Base-by-base conservation (phyloP, 2,797 vertebrate genomes). In the Myotis vivesi region DNA sequence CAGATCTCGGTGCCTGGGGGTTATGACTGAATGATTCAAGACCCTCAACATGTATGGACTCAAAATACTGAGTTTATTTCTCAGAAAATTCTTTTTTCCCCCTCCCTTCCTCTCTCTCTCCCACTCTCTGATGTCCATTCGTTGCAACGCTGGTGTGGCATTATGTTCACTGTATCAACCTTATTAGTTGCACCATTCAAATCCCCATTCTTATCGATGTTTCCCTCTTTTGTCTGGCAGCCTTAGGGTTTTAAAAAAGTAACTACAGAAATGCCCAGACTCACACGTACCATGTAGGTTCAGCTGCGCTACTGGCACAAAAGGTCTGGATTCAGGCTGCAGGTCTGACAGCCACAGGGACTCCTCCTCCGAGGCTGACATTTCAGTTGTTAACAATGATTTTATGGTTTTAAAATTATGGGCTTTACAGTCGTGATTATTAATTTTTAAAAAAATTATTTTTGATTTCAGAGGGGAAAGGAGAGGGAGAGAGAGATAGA, bases 331-430 rank as follows among this genome's bases (percentile, higher is more conserved):
- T 9, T 46, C 5, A 73, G 53, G 30, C 62, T 76, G 62, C 68
- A 19, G 36, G 76, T 22, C 20, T 33, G 49, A 88, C 69, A 92
- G 59, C 66, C 30, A 30, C 36, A 41, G 13, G 11, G 66, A 85
- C 79, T 59, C 53, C 51, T 30, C 41, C 30, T 66, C 33, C 46
- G 64, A 77, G 66, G 71, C 41, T 59, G 86, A 90, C 76, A 73
- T 86, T 69, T 82, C 66, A 87, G 64, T 79, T 69, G 79, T 66
- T 83, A 83, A 81, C 69, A 53, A 30, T 41, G 76, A 87, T 71
- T 75, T 89, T 80, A 75, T n/a, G 85, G 51, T 83, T 94, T 95
- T 79, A 62, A 91, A 77, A 73, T 86, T 30, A 75, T 17, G 19
- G 25, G 51, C 33, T 76, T 83, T 72, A 15, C 2, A 62, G 36